Conservation (phyloP, 23 tunicate species). For the Botrylloides violaceus region DNA sequence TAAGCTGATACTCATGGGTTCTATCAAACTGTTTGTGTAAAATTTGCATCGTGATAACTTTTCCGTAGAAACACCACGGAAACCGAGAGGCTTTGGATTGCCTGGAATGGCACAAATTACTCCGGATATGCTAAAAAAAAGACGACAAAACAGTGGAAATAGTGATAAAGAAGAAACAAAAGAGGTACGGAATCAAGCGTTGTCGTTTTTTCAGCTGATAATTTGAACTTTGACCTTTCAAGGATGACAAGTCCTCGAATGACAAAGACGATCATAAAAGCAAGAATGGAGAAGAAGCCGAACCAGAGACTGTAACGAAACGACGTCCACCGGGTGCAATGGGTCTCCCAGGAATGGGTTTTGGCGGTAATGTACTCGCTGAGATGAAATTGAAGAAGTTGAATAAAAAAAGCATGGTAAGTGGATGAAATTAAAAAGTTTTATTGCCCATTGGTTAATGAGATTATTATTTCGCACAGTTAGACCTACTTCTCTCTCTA, state of each 20-base stretch:
- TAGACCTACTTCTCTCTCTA: too few species aligned
- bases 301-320: not conserved
- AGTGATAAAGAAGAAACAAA: not conserved
- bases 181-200: not conserved
- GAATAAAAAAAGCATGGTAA: slow-evolving; percentile 24
- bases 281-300: slow-evolving; percentile 25
- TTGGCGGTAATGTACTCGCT: slow-evolving; percentile 51
- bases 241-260: not conserved
- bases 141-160: slow-evolving; percentile 2
- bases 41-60: not conserved
- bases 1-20: slow-evolving; percentile 20
- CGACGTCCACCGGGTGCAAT: slow-evolving; percentile 49
- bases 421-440: too few species aligned
- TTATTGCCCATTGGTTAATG: not conserved
- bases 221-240: too few species aligned
- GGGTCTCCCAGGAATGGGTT: slow-evolving; percentile 62
- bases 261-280: not conserved
- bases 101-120: slow-evolving; percentile 35
- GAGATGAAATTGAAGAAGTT: slow-evolving; percentile 66
- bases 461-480: not conserved
- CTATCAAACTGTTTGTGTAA: not conserved
- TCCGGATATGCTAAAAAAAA: slow-evolving; percentile 48
- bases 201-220: too few species aligned
- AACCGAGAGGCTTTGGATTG: slow-evolving; percentile 12
- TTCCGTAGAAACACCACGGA: slow-evolving; percentile 30